Percentiles rank a stretch among this genome's conserved stretches.
Conservation (phyloP, 2,797 vertebrate species). For the Percopsis omiscomaycus region DNA sequence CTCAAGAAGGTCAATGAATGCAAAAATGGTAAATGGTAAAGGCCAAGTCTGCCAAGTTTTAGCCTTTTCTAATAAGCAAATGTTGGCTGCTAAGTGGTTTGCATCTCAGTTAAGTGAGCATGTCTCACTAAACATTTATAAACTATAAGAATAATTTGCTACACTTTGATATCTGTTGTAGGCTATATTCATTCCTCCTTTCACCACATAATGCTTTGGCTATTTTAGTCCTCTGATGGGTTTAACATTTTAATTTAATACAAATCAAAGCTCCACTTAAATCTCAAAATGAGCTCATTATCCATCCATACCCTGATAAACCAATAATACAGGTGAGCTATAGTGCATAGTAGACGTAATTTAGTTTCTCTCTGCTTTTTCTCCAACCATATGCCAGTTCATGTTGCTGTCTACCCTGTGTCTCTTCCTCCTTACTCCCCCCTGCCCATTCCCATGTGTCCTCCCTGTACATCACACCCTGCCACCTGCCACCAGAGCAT, state of each 20-base stretch:
- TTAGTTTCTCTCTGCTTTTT: constrained; percentile 7
- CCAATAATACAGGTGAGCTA: too few species aligned
- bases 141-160: too few species aligned
- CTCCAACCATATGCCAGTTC: constrained; percentile 35
- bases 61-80: neutral
- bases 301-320: too few species aligned
- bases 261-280: neutral
- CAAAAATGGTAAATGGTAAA: neutral
- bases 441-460: constrained; percentile 30
- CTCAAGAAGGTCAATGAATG: neutral
- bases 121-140: neutral
- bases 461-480: constrained; percentile 25
- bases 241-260: neutral
- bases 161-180: neutral
- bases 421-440: constrained; percentile 8
- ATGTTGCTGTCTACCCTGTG: constrained; percentile 26
- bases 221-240: neutral
- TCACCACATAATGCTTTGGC: neutral
- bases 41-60: neutral
- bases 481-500: constrained; percentile 39
- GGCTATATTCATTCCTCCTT: neutral
- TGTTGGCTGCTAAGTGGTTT: neutral
- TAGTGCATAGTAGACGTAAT: too few species aligned
- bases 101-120: neutral
- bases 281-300: too few species aligned